Evolutionary conservation across 2,113 vertebrate genomes (phyloP).

Genomic region (Puntigrus tetrazona): DNA sequence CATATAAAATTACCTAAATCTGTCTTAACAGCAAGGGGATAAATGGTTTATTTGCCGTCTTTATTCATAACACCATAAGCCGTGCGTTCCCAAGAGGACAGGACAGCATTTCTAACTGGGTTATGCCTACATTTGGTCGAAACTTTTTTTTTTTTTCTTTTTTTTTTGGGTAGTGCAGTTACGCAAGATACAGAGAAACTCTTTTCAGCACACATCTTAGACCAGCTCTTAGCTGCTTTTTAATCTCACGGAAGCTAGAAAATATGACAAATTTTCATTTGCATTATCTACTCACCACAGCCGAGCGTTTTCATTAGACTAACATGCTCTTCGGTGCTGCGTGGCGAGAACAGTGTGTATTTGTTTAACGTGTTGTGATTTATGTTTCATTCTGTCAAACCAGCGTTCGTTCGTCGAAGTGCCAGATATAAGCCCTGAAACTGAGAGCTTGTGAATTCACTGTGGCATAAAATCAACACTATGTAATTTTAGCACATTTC

Average conservation of each 20-base stretch:
- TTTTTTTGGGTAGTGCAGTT: neutral
- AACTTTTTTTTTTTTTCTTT: neutral
- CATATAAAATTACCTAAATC: constrained; percentile 54
- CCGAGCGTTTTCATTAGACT: neutral
- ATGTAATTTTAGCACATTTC: constrained; percentile 26
- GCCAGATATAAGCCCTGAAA: constrained; percentile 22
- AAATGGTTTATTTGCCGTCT: constrained; percentile 58
- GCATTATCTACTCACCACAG: neutral
- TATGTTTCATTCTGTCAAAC: neutral
- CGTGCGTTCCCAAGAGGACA: constrained; percentile 47
- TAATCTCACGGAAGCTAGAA: neutral
- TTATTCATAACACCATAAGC: constrained; percentile 57
- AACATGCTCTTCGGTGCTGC: neutral
- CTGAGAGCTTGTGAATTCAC: neutral
- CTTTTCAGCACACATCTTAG: neutral
- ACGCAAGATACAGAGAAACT: neutral
- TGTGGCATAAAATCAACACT: constrained; percentile 19
- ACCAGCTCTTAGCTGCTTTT: neutral
- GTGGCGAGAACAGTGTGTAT: neutral
- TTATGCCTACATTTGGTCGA: constrained; percentile 58
- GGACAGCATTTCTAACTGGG: constrained; percentile 57
- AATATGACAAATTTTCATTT: neutral
- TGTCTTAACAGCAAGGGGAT: constrained; percentile 50
- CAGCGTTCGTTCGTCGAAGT: neutral
- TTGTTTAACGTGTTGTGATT: neutral